Percentiles rank a stretch among this genome's conserved stretches.
Evolutionary conservation across 2,113 vertebrate species (phyloP).

Genomic region (Craseonycteris thonglongyai): DNA sequence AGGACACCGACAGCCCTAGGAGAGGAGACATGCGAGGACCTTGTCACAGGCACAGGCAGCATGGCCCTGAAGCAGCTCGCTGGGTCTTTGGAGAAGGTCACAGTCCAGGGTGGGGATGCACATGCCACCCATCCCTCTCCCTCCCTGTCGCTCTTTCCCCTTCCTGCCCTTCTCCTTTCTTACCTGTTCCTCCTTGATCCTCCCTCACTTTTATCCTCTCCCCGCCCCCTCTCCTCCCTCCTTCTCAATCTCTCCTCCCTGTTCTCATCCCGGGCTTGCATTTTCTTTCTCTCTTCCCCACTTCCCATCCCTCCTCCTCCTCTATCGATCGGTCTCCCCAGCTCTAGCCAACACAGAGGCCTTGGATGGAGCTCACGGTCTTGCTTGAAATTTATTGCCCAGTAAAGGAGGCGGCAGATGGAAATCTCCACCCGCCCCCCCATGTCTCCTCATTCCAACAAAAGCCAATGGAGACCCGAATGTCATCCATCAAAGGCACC

Average conservation of each 20-base stretch:
- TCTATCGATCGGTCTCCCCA: slow-evolving; percentile 62
- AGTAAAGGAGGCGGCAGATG: slow-evolving; percentile 63
- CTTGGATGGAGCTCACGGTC: slow-evolving; percentile 57
- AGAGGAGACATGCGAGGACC: neutral
- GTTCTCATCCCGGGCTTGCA: neutral
- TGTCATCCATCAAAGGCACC: slow-evolving; percentile 62
- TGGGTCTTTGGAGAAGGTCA: neutral
- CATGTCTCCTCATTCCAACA: slow-evolving; percentile 51
- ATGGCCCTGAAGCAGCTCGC: neutral
- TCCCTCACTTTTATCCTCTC: no score
- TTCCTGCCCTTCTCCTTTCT: neutral
- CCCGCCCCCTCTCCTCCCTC: no score
- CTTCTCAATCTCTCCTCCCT: neutral
- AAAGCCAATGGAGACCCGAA: slow-evolving; percentile 49
- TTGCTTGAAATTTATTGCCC: slow-evolving; percentile 71
- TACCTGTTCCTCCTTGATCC: neutral
- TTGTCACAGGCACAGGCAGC: neutral
- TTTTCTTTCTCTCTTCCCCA: neutral
- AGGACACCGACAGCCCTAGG: neutral
- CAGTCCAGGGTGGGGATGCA: accelerated
- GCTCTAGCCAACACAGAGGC: slow-evolving; percentile 52
- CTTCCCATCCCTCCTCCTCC: neutral
- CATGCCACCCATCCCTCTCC: no score
- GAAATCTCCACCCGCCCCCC: slow-evolving; percentile 54
- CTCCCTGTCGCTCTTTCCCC: no score